phyloP scores from a whole-genome alignment of 2,113 vertebrate species.

The Petromus typicus region DNA sequence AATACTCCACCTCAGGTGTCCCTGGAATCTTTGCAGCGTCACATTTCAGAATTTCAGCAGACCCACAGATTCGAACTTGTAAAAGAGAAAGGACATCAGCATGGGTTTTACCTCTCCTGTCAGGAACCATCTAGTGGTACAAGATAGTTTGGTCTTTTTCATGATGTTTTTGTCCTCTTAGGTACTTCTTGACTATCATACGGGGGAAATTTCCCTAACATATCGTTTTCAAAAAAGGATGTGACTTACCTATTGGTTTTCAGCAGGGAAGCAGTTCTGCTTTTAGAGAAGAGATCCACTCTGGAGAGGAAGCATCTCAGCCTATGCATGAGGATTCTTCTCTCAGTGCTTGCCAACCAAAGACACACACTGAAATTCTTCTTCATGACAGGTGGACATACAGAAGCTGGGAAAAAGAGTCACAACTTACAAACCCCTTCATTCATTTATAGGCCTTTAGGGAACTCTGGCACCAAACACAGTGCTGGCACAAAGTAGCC shows the following conservation, averaged over 20 bases:
- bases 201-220: not conserved
- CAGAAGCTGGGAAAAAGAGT: not conserved
- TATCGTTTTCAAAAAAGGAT: not conserved
- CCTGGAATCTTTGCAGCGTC: not conserved
- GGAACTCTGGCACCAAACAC: not conserved
- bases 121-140: constrained; percentile 59
- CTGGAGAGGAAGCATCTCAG: not conserved
- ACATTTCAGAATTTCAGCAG: not conserved
- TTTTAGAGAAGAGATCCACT: constrained; percentile 35
- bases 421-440: not conserved
- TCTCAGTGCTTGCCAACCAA: constrained; percentile 33
- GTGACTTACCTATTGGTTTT: not conserved
- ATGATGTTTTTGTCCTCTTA: not conserved
- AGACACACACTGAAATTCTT: constrained; percentile 18
- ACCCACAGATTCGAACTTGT: not conserved
- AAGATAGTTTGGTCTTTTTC: not conserved
- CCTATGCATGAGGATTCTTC: constrained; percentile 5
- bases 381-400: not conserved
- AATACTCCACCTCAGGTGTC: not conserved
- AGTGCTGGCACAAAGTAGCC: not conserved
- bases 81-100: not conserved
- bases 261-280: not conserved
- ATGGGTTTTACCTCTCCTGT: constrained; percentile 80
- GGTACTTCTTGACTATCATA: not conserved
- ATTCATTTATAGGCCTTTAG: not conserved